Evolutionary conservation across 2,888 invertebrate genomes (phyloP), one percentile per base, ranked within the genome.

Genomic region (Gari tellinella): DNA sequence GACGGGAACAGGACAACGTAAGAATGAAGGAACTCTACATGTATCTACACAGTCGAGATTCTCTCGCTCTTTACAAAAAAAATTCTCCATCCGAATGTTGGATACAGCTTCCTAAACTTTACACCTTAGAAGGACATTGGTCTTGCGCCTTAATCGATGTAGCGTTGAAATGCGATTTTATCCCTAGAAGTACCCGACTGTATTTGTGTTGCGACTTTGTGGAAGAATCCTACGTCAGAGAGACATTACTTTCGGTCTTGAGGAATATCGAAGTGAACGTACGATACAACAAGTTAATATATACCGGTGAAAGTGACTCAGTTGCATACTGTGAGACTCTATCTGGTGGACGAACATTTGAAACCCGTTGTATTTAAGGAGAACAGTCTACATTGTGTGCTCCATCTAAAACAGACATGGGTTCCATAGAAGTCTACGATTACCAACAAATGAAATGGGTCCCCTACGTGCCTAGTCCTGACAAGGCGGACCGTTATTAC

Each of bases 371-470:
- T 53, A 15, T 68, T 68, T 21, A 19, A 26, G 0, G 12, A 53
- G 17, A 61, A 67, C 48, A 48, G 61, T 26, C 41, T 67, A 41
- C 67, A 60, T 21, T 67, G 67, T n/a, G 55, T 61, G 15, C 46
- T 67, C 19, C 60, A 67, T 45, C 48, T 67, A 1, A 53, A 46
- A 38, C 40, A 62, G 12, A 40, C 12, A 68, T 68, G 68, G 68
- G 68, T 26, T 68, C 68, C 12, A 56, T 68, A 62, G 43, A 68
- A 23, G 68, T 68, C 10, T 68, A 62, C 43, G 62, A 62, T 45
- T 48, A 49, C 37, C 23, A 61, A 37, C 41, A 43, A 23, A 14
- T 51, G n/a, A 43, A 56, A 43, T 68, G 68, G 68, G 56, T 68
- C 1, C 56, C 62, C 19, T 56, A 56, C 21, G 57, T 62, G 7